A percentile compares a stretch with the other conserved stretches of the same genome.
phyloP scores from a whole-genome alignment of 2,888 invertebrate genomes.

The Heliconius sara region DNA sequence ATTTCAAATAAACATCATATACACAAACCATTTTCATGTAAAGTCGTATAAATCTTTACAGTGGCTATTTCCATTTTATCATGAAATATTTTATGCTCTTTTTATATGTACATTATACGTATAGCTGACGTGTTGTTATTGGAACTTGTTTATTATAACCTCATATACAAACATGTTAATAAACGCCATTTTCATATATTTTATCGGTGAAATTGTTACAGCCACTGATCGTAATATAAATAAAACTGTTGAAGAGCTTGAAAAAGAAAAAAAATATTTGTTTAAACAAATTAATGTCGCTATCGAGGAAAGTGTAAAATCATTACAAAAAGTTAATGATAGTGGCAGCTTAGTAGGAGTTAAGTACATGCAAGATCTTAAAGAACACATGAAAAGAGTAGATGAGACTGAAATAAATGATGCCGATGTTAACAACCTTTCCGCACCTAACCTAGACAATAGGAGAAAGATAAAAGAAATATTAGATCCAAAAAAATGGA shows the following conservation, averaged over 20 bases:
- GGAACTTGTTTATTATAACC: conserved; percentile 9
- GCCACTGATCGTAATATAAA: conserved; percentile 22
- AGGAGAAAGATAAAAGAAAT: conserved; percentile 32
- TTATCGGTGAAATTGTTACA: conserved; percentile 27
- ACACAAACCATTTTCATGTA: conserved; percentile 24
- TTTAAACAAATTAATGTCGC: conserved; percentile 57
- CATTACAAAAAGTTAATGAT: conserved; percentile 55
- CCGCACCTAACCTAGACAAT: conserved; percentile 35
- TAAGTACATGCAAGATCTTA: conserved; percentile 56
- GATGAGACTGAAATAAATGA: conserved; percentile 46
- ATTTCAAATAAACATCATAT: conserved; percentile 23
- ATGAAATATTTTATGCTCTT: conserved; percentile 28
- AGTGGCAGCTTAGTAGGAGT: conserved; percentile 56
- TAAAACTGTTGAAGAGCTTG: conserved; percentile 52
- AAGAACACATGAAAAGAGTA: conserved; percentile 53
- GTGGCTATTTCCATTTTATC: conserved; percentile 24
- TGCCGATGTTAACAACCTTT: conserved; percentile 4
- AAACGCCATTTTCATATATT: conserved; percentile 5
- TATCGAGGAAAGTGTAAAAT: conserved; percentile 59
- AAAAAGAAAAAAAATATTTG: conserved; percentile 56
- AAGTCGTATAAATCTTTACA: conserved; percentile 28
- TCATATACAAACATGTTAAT: conserved; percentile 25
- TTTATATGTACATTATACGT: conserved; percentile 20
- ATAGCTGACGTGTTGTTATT: conserved; percentile 16
- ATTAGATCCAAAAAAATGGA: conserved; percentile 2